Percentiles rank a stretch among this genome's conserved stretches.
Conservation (phyloP, 2,888 invertebrate species). For the Asteroscopus sphinx region DNA sequence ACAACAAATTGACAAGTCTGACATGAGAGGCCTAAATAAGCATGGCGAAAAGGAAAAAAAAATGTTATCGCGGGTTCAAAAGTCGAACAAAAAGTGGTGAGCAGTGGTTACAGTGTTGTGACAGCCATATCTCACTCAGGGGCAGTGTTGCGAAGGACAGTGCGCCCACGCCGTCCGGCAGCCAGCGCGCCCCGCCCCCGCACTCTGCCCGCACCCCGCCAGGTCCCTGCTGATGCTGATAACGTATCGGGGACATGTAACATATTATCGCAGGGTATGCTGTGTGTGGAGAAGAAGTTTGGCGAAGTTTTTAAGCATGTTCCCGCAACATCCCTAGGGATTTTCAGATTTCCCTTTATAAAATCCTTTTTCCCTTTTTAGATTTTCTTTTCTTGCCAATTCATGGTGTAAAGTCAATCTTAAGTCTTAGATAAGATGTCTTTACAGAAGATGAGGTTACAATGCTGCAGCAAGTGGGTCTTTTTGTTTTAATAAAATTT, state of each 20-base stretch:
- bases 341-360: no score
- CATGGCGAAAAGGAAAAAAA: slow-evolving; percentile 36
- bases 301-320: slow-evolving; percentile 3
- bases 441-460: neutral
- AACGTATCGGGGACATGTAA: slow-evolving; percentile 70
- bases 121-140: slow-evolving; percentile 68
- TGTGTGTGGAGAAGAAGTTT: slow-evolving; percentile 41
- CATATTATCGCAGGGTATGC: slow-evolving; percentile 44
- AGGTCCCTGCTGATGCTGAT: slow-evolving; percentile 68
- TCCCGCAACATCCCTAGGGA: neutral
- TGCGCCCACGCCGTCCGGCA: slow-evolving; percentile 82
- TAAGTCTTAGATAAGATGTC: no score
- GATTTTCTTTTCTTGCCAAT: no score
- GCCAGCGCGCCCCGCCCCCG: slow-evolving; percentile 43
- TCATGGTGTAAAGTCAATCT: no score
- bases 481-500: slow-evolving; percentile 13
- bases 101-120: slow-evolving; percentile 68
- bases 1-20: slow-evolving; percentile 46
- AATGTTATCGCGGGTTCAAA: slow-evolving; percentile 48
- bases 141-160: slow-evolving; percentile 83
- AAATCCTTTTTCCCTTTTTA: no score
- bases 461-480: neutral
- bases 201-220: slow-evolving; percentile 42
- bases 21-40: slow-evolving; percentile 38
- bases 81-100: slow-evolving; percentile 42